Evolutionary conservation across 1,140 invertebrate genomes (phyloP).

Genomic region (Caerostris extrusa): DNA sequence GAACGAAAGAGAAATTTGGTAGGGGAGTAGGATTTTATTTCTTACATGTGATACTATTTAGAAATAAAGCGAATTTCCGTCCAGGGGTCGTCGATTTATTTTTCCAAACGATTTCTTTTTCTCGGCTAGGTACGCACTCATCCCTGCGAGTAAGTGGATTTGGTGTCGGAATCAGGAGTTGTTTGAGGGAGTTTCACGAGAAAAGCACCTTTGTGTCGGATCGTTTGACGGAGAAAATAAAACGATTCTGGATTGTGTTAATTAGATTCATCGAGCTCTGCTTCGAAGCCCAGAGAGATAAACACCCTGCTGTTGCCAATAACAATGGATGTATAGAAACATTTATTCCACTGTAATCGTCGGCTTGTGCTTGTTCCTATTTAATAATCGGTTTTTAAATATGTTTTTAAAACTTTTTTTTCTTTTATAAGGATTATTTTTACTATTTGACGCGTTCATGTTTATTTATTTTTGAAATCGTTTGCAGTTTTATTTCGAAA

Average conservation of each 20-base stretch:
- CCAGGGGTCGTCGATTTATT: constrained; percentile 5
- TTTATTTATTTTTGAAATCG: no score
- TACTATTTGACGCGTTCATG: no score
- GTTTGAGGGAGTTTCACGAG: background rate
- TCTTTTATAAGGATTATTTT: no score
- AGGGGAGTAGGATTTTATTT: background rate
- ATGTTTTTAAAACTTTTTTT: no score
- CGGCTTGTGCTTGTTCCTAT: no score
- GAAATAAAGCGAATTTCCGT: background rate
- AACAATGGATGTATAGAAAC: no score
- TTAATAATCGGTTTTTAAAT: no score
- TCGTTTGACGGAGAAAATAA: background rate
- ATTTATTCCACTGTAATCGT: no score
- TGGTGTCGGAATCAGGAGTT: background rate
- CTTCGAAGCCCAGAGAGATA: no score
- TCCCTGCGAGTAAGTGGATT: background rate
- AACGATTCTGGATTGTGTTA: background rate
- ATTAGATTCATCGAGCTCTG: background rate
- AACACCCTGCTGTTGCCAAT: no score
- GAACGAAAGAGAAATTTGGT: background rate
- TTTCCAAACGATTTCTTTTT: constrained; percentile 19
- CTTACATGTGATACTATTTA: background rate
- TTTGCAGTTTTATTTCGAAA: no score
- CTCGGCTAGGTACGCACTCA: background rate
- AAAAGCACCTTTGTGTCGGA: background rate